Evolutionary conservation across 1,140 invertebrate genomes (phyloP), one percentile per base, ranked within the genome.

Genomic region (Portunus trituberculatus): DNA sequence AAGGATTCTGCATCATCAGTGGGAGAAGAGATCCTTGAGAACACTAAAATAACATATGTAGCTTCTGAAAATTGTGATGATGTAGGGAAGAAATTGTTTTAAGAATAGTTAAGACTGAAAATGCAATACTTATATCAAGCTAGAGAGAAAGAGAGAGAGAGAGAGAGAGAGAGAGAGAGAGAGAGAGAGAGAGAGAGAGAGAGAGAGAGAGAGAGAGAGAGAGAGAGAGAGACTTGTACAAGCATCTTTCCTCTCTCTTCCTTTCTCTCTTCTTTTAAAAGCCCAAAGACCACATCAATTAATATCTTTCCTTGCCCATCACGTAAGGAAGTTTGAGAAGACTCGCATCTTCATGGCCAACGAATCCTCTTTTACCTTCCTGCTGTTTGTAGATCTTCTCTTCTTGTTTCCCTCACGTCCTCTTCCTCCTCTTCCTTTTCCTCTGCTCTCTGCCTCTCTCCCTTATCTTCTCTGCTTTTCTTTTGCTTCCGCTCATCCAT

Each of bases 151-250:
- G 46, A 91, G 48, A 92, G 29, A 92, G 59, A 67, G 59, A 92
- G 59, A 92, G 31, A 92, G 67, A 92, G 67, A 83, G 67, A 92
- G 59, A 92, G 91, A 88, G 31, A 92, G 91, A 92, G 45, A 45
- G 45, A 39, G 45, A 39, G 45, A 46, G 45, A 39, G 45, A 82
- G 67, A 29, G 67, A 29, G 29, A 89, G 87, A 89, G 87, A 89
- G 87, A 89, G 87, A 89, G 87, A 89, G 87, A 89, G 87, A 89
- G 87, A 46, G 92, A 92, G 48, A 92, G 91, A 92, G 91, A 92
- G 91, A 92, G 91, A 92, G 91, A 92, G 91, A 92, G 91, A 76
- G 91, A 92, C 67, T 32, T 76, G 48, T 32, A 92, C 59, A 82
- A 92, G 91, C 67, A 39, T 39, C 39, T 6, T 39, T 39, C 39